Evolutionary conservation across 2,113 vertebrate genomes (phyloP).

Genomic region (Pungitius pungitius): DNA sequence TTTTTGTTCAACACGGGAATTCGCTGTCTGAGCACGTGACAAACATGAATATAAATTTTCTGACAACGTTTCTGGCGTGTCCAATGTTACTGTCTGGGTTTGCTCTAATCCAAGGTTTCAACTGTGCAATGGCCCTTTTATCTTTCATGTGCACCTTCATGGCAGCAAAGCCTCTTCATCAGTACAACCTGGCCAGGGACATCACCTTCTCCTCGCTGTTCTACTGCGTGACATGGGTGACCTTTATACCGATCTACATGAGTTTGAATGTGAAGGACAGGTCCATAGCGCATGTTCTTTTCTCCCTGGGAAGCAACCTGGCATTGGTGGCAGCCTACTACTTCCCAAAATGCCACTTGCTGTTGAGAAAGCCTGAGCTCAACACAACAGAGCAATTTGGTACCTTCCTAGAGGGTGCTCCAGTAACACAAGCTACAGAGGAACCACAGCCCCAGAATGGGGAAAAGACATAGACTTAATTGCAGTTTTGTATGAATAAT

Average conservation of each 20-base stretch:
- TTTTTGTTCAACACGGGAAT: slow-evolving; percentile 61
- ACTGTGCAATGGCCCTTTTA: slow-evolving; percentile 69
- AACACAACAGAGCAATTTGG: slow-evolving; percentile 83
- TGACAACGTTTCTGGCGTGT: slow-evolving; percentile 79
- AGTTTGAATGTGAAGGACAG: slow-evolving; percentile 58
- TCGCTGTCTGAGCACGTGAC: slow-evolving; percentile 53
- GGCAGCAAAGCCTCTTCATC: slow-evolving; percentile 75
- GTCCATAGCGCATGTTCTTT: slow-evolving; percentile 72
- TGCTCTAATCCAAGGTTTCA: slow-evolving; percentile 78
- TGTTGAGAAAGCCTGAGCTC: slow-evolving; percentile 81
- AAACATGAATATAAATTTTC: slow-evolving; percentile 69
- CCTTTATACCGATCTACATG: slow-evolving; percentile 84
- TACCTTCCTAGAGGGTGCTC: slow-evolving; percentile 71
- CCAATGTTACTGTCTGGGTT: slow-evolving; percentile 71
- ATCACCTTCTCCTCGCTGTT: slow-evolving; percentile 84
- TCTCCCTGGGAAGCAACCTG: slow-evolving; percentile 76
- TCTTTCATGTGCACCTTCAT: slow-evolving; percentile 92
- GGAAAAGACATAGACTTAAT: slow-evolving; percentile 12
- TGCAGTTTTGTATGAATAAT: background rate
- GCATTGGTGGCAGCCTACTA: slow-evolving; percentile 81
- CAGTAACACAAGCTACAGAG: slow-evolving; percentile 57
- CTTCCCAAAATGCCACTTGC: slow-evolving; percentile 86
- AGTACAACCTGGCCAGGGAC: slow-evolving; percentile 85
- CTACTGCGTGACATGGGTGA: slow-evolving; percentile 85
- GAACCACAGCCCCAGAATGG: slow-evolving; percentile 48